These are phyloP conservation scores for Platerodrilus igneus DNA, from an alignment of 2,888 invertebrate genomes.

Conservation along the genomic window DNA sequence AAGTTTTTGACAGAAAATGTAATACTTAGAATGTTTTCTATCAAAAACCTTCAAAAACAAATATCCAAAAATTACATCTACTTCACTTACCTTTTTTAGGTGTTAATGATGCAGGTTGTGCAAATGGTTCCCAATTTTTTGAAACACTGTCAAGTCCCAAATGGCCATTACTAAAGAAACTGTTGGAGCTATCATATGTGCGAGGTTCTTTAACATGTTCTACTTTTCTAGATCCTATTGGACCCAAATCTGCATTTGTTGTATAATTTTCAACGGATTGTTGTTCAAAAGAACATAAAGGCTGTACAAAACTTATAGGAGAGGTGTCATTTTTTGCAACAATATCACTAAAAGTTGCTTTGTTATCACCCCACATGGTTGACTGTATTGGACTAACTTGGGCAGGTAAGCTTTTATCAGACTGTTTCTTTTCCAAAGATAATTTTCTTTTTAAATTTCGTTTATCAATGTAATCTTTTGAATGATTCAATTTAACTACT, in stretches of 20 bases:
- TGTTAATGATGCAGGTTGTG: background rate
- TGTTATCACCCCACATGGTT: constrained; percentile 56
- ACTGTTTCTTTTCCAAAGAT: constrained; percentile 29
- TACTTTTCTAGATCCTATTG: constrained; percentile 47
- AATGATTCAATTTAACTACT: constrained; percentile 27
- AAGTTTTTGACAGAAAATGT: too few species aligned
- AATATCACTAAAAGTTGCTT: constrained; percentile 57
- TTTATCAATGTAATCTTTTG: constrained; percentile 40
- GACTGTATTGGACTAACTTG: constrained; percentile 36
- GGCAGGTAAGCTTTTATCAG: constrained; percentile 25
- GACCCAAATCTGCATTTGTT: constrained; percentile 43
- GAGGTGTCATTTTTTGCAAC: constrained; percentile 51
- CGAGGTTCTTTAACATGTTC: constrained; percentile 32
- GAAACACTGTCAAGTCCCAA: constrained; percentile 32
- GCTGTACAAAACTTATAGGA: constrained; percentile 30
- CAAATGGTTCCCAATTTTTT: constrained; percentile 26
- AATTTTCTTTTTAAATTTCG: constrained; percentile 32
- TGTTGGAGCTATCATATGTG: constrained; percentile 27
- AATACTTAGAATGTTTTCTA: too few species aligned
- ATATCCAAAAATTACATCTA: too few species aligned
- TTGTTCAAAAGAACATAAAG: constrained; percentile 29
- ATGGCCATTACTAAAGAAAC: constrained; percentile 38
- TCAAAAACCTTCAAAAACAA: too few species aligned
- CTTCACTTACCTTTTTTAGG: too few species aligned
- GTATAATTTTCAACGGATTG: constrained; percentile 42